A percentile compares a stretch with the other conserved stretches of the same genome.
These are phyloP conservation scores for Sciurus carolinensis DNA, from an alignment of 2,797 vertebrate species.

Conservation along the genomic window DNA sequence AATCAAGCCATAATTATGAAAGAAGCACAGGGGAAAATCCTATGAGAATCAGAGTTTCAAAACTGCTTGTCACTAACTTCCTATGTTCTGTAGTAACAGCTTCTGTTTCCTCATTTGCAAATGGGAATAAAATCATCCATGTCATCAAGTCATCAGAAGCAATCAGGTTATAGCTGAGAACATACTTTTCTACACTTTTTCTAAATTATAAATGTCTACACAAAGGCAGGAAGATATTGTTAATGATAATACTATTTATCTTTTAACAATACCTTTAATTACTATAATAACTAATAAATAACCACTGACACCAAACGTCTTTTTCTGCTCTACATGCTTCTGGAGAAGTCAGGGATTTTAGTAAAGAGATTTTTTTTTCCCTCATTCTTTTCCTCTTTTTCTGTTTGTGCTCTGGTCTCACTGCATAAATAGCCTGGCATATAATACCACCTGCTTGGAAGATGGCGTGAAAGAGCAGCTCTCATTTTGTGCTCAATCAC, in stretches of 20 bases:
- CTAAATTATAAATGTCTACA: slow-evolving; percentile 41
- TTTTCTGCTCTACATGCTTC: neutral
- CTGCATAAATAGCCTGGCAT: slow-evolving; percentile 70
- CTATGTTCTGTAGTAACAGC: neutral
- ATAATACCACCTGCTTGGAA: slow-evolving; percentile 81
- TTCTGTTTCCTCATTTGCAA: slow-evolving; percentile 31
- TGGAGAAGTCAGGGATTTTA: slow-evolving; percentile 50
- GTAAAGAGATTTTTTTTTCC: neutral
- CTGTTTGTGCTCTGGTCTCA: slow-evolving; percentile 50
- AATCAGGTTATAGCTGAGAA: neutral
- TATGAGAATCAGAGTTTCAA: neutral
- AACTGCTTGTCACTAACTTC: neutral
- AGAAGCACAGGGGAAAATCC: neutral
- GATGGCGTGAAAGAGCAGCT: slow-evolving; percentile 68
- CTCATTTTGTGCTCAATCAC: slow-evolving; percentile 85
- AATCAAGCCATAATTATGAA: neutral
- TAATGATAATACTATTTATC: slow-evolving; percentile 43
- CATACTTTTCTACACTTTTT: slow-evolving; percentile 18
- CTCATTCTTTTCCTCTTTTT: neutral
- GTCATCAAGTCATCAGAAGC: neutral
- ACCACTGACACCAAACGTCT: neutral
- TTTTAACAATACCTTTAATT: slow-evolving; percentile 49
- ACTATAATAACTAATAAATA: neutral
- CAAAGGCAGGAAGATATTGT: slow-evolving; percentile 35
- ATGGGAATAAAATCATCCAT: neutral